Evolutionary conservation across 2,888 invertebrate genomes (phyloP), one percentile per base, ranked within the genome.

Genomic region (Apotomis capreana): DNA sequence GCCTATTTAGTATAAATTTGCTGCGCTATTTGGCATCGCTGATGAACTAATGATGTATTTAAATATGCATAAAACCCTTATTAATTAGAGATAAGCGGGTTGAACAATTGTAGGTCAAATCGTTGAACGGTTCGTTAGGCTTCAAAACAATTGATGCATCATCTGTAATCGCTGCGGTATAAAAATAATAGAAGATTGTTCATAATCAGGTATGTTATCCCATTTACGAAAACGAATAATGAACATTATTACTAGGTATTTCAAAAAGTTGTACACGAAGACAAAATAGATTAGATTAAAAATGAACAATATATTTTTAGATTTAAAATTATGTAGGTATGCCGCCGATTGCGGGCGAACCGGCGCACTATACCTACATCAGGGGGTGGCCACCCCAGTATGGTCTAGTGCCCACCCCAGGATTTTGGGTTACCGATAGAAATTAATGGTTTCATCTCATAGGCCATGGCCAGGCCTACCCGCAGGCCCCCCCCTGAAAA

Each of bases 131-230:
- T 91, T 92, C 91, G 89, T 92, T 92, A 92, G 89, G 87, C 84
- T 83, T 84, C 81, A 88, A 90, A 92, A 92, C 90, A 91, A 91
- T 90, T 87, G 87, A 85, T 92, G 92, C 91, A 92, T 92, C 91
- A 92, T 89, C 81, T 86, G 85, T 90, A 92, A 92, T 90, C 85
- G 88, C 80, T 84, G 88, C 81, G 87, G 87, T 84, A 78, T 77
- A 79, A 79, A 26, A 26, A 26, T 26, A 26, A 26, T 26, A 26
- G 26, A 2, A 26, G 26, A 26, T 26, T 26, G 26, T 26, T 26
- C 26, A 26, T 26, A 26, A 26, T 26, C 26, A 26, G 26, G 26
- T 26, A 26, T 26, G 1, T 26, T 26, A 26, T 26, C 26, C 26
- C 26, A 26, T 26, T 26, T 26, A 26, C 26, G 2, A 26, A 26